These are phyloP conservation scores for Agelastica alni DNA, from an alignment of 2,888 invertebrate species.

Conservation along the genomic window DNA sequence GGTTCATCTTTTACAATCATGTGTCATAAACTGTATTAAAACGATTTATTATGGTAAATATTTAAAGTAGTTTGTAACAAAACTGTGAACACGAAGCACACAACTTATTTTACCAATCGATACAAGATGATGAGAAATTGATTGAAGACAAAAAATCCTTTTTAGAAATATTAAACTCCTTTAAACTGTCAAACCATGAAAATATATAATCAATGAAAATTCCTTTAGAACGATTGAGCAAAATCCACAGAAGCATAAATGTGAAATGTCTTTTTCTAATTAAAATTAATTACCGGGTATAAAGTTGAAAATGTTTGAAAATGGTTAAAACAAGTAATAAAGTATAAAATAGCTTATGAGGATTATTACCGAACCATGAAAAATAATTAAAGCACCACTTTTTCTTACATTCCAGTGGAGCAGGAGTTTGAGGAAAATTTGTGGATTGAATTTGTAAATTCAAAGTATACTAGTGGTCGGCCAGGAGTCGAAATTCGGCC, in stretches of 20 bases:
- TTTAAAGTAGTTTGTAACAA: too few species aligned
- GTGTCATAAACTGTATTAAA: too few species aligned
- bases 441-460: too few species aligned
- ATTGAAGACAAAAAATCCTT: conserved; percentile 7
- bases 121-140: background rate
- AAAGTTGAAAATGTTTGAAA: conserved; percentile 19
- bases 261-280: conserved; percentile 27
- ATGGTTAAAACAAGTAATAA: conserved; percentile 12
- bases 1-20: too few species aligned
- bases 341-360: conserved; percentile 6
- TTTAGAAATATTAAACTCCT: conserved; percentile 8
- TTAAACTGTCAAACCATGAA: conserved; percentile 12
- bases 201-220: conserved; percentile 26
- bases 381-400: background rate
- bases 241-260: conserved; percentile 21
- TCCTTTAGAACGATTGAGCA: too few species aligned
- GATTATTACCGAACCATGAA: background rate
- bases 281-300: conserved; percentile 23
- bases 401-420: background rate
- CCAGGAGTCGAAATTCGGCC: too few species aligned
- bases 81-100: too few species aligned
- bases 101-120: too few species aligned
- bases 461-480: too few species aligned
- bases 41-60: too few species aligned
- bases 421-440: too few species aligned